Percentiles rank a stretch among this genome's conserved stretches.
Conservation (phyloP, 2,888 invertebrate genomes). For the Steinernema hermaphroditum region DNA sequence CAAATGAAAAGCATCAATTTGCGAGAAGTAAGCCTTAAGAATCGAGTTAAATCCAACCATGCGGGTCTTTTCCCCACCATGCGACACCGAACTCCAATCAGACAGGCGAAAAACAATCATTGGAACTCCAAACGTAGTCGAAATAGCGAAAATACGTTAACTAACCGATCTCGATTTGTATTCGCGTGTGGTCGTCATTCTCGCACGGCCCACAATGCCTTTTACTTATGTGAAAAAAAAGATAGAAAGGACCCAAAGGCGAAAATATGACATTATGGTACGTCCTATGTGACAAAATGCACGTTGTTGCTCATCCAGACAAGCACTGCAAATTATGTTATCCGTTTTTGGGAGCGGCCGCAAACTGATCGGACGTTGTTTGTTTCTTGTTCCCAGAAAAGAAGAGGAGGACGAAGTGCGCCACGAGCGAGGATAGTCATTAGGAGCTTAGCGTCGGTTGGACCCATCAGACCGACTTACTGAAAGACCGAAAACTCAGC, state of each 20-base stretch:
- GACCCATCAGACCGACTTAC: too few relatives aligned
- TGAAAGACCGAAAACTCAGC: too few relatives aligned
- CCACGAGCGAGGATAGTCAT: background rate
- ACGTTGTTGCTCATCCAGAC: background rate
- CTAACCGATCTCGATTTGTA: background rate
- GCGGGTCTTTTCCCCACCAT: too few relatives aligned
- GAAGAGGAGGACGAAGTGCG: background rate
- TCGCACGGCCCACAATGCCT: background rate
- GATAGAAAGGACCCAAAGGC: too few relatives aligned
- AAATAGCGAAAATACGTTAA: background rate
- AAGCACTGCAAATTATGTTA: conserved; percentile 2
- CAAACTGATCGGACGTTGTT: background rate
- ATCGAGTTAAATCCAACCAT: too few relatives aligned
- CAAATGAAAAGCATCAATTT: too few relatives aligned
- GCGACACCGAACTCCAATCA: too few relatives aligned
- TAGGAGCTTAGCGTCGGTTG: background rate
- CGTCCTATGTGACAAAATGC: too few relatives aligned
- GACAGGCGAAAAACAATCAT: too few relatives aligned
- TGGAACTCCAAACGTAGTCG: too few relatives aligned
- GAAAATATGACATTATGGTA: background rate
- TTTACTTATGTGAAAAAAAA: background rate
- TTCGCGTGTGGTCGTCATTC: background rate
- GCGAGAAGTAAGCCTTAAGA: too few relatives aligned
- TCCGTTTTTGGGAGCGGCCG: background rate
- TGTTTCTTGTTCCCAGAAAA: background rate